Percentiles rank a stretch among this genome's conserved stretches.
phyloP scores from a whole-genome alignment of 2,888 invertebrate genomes.

The Drosophila fulvimacula region DNA sequence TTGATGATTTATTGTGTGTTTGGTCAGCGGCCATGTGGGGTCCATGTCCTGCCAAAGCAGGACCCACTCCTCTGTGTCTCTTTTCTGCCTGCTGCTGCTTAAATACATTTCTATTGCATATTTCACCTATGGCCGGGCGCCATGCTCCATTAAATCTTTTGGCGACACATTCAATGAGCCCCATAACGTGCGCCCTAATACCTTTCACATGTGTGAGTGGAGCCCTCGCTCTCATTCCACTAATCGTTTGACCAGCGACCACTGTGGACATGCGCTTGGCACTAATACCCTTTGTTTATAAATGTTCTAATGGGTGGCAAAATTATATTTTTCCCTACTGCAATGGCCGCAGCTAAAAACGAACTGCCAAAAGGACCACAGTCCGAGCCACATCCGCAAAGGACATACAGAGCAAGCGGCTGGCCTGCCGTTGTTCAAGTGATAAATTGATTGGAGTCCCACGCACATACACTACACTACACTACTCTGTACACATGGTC shows the following conservation, averaged over 20 bases:
- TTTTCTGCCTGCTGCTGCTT: conserved; percentile 27
- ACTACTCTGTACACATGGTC: conserved; percentile 6
- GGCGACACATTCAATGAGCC: conserved; percentile 80
- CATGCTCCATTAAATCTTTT: conserved; percentile 80
- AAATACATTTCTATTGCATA: conserved; percentile 64
- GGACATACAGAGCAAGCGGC: conserved; percentile 47
- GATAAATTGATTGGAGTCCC: conserved; percentile 80
- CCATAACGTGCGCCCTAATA: conserved; percentile 76
- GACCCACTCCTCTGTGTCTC: neutral
- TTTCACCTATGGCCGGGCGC: conserved; percentile 68
- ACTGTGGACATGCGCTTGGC: conserved; percentile 58
- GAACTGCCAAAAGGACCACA: conserved; percentile 32
- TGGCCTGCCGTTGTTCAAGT: conserved; percentile 70
- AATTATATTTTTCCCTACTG: conserved; percentile 60
- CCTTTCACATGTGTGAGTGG: conserved; percentile 50
- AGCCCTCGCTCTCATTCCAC: conserved; percentile 16
- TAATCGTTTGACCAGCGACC: conserved; percentile 50
- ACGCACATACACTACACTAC: conserved; percentile 21
- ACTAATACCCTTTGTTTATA: conserved; percentile 81
- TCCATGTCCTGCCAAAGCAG: conserved; percentile 20
- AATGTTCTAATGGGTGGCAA: conserved; percentile 74
- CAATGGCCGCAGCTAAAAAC: conserved; percentile 7
- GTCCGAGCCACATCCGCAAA: conserved; percentile 24
- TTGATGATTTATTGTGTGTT: conserved; percentile 73
- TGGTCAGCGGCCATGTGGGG: conserved; percentile 53